Percentiles rank a stretch among this genome's conserved stretches.
phyloP scores from a whole-genome alignment of 2,888 invertebrate species.

The Argyresthia albistria region DNA sequence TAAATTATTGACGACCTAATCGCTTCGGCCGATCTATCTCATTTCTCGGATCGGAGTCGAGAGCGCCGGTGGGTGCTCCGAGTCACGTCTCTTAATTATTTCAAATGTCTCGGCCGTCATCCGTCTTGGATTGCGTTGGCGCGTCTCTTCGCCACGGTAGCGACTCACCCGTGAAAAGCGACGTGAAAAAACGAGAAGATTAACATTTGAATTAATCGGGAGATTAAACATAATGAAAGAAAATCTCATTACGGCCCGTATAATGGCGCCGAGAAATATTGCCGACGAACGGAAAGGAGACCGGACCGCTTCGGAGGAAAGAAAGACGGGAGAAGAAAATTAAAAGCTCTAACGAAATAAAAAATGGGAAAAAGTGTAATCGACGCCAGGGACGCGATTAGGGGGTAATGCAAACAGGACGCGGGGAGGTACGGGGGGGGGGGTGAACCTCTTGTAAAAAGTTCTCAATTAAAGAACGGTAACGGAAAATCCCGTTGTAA shows the following conservation, averaged over 20 bases:
- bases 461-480: constrained; percentile 67
- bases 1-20: constrained; percentile 69
- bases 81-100: constrained; percentile 67
- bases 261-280: constrained; percentile 69
- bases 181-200: constrained; percentile 55
- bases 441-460: constrained; percentile 19
- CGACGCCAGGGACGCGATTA: constrained; percentile 53
- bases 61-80: constrained; percentile 18
- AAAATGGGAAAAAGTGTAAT: constrained; percentile 70
- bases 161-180: constrained; percentile 54
- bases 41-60: constrained; percentile 9
- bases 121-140: constrained; percentile 32
- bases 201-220: constrained; percentile 73
- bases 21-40: constrained; percentile 39
- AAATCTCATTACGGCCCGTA: constrained; percentile 69
- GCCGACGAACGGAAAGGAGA: constrained; percentile 45
- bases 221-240: constrained; percentile 73
- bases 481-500: constrained; percentile 58
- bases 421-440: constrained; percentile 7
- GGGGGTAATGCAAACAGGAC: constrained; percentile 57
- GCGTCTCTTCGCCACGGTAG: constrained; percentile 45
- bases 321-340: constrained; percentile 52
- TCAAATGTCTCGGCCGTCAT: constrained; percentile 47
- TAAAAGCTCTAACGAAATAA: constrained; percentile 69
- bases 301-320: constrained; percentile 48